phyloP scores from a whole-genome alignment of 2,888 invertebrate species.

The Torymus tubicola region DNA sequence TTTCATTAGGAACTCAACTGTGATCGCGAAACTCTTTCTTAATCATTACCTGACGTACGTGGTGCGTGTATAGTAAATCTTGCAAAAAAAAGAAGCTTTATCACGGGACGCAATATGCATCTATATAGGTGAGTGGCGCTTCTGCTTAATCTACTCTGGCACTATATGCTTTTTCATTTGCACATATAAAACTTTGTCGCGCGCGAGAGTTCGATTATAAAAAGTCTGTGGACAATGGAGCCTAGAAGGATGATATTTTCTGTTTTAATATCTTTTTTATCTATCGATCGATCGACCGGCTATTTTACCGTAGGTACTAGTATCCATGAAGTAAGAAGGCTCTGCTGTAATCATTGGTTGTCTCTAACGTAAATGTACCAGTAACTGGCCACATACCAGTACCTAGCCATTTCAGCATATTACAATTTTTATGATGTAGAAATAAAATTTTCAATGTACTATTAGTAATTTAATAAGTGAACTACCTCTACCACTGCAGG shows the following conservation, averaged over 20 bases:
- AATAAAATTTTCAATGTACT: no score
- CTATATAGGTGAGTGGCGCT: neutral
- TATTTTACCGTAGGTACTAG: conserved; percentile 43
- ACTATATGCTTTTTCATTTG: conserved; percentile 37
- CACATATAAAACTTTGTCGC: conserved; percentile 44
- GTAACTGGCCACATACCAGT: no score
- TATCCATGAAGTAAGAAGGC: neutral
- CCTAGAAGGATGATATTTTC: neutral
- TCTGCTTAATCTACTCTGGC: conserved; percentile 64
- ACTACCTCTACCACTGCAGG: no score
- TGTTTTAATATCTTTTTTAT: neutral
- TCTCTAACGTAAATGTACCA: no score
- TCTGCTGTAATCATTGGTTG: no score
- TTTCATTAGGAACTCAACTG: no score
- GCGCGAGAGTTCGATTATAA: conserved; percentile 56
- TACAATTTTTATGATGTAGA: no score
- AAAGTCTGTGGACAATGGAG: conserved; percentile 50
- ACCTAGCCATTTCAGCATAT: no score
- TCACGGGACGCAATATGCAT: no score
- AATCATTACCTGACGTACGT: no score
- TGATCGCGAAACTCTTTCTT: conserved; percentile 4
- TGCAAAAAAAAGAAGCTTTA: conserved; percentile 27
- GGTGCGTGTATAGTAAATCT: conserved; percentile 24
- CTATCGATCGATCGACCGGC: conserved; percentile 20
- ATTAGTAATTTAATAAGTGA: no score